Base-by-base conservation (phyloP, 2,888 invertebrate genomes). In the Eutolmus rufibarbis region DNA sequence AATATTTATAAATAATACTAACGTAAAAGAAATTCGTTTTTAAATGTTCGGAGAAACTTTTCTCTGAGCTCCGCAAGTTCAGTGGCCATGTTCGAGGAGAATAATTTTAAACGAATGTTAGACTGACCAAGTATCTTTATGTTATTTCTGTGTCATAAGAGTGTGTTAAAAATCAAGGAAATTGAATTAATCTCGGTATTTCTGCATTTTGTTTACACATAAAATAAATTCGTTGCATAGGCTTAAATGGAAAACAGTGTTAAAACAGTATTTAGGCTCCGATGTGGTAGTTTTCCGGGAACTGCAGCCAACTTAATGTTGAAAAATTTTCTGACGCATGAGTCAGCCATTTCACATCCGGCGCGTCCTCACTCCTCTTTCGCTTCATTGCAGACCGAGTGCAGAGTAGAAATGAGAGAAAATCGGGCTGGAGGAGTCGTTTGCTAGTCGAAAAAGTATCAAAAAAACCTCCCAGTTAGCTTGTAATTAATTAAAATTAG, bases 261-360 rank as follows among this genome's bases (percentile, higher is more conserved):
- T 16, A 19, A 51, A n/a, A n/a, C n/a, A 51, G n/a, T 51, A 51
- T 51, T 51, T 2, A 0, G 1, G 0, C 9, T 7, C 23, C 23
- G 12, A 86, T 34, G 81, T 79, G 51, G 86, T 66, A 74, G 74
- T 37, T 74, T 46, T 40, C 7, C 12, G 9, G 56, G 0, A 23
- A 84, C 19, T 43, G 37, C 7, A 14, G 16, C 84, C 84, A 84
- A 66, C 66, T 82, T 82, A 51, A 57, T 4, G 2, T 5, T 43
- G 37, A 12, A 56, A 56, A 37, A 16, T 66, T 34, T 19, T 37
- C 84, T 66, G 66, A 66, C 66, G 57, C 84, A 57, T 84, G 31
- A 86, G 74, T 86, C 86, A 86, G 86, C 86, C 86, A 86, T 86
- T 86, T 28, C 43, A 86, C n/a, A 86, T 86, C 86, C 86, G 86